These are phyloP conservation scores for Leptura quadrifasciata DNA, from an alignment of 2,888 invertebrate species.

Conservation along the genomic window DNA sequence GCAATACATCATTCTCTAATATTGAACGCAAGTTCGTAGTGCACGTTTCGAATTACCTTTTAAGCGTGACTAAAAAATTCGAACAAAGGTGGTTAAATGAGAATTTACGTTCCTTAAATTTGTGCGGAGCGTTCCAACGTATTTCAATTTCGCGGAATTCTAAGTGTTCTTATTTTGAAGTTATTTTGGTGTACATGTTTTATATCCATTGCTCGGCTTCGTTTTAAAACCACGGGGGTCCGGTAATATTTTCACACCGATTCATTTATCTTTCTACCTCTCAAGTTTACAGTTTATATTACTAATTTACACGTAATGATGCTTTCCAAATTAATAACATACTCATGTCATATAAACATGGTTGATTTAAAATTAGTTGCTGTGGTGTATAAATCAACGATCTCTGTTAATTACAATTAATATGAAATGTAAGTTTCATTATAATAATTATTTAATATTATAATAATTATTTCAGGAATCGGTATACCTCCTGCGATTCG, in stretches of 20 bases:
- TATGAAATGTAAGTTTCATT: no score
- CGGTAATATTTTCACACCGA: slow-evolving; percentile 58
- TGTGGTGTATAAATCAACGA: not conserved
- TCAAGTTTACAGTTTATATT: slow-evolving; percentile 60
- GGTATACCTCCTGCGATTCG: no score
- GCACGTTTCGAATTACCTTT: slow-evolving; percentile 61
- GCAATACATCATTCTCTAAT: slow-evolving; percentile 64
- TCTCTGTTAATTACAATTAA: not conserved
- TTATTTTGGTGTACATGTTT: slow-evolving; percentile 52
- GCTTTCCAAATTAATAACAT: slow-evolving; percentile 56
- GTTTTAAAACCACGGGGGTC: slow-evolving; percentile 57
- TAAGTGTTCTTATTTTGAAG: slow-evolving; percentile 26
- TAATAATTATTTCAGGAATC: no score
- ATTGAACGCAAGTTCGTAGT: slow-evolving; percentile 59
- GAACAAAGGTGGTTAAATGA: slow-evolving; percentile 33
- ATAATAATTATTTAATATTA: no score
- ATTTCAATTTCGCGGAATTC: slow-evolving; percentile 21
- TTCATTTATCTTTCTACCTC: slow-evolving; percentile 60
- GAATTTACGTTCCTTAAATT: slow-evolving; percentile 34
- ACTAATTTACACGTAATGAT: slow-evolving; percentile 59
- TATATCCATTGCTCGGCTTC: slow-evolving; percentile 55
- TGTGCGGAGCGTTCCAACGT: slow-evolving; percentile 9
- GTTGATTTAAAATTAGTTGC: not conserved
- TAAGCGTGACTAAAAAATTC: slow-evolving; percentile 54
- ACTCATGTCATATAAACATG: slow-evolving; percentile 37